Evolutionary conservation across 2,888 invertebrate genomes (phyloP).

Genomic region (Epirrhoe alternata): DNA sequence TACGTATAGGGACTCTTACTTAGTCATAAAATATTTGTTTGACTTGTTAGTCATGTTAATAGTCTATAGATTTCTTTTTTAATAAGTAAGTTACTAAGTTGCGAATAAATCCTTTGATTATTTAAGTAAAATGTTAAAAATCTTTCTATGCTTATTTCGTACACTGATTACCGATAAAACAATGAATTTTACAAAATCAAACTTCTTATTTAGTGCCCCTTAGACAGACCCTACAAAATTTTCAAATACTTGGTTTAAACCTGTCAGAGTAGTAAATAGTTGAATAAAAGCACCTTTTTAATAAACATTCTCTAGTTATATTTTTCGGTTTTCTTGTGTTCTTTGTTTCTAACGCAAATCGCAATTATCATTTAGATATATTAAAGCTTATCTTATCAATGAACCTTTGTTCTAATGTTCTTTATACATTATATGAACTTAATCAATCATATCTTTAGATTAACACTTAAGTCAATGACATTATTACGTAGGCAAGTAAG

Average conservation of each 20-base stretch:
- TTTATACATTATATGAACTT: conserved; percentile 6
- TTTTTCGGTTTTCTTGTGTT: background rate
- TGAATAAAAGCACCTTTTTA: background rate
- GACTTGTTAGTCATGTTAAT: too few species aligned
- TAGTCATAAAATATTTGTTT: background rate
- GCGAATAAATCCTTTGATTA: too few species aligned
- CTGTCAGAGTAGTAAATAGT: too few species aligned
- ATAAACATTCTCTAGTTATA: background rate
- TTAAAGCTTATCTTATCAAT: conserved; percentile 15
- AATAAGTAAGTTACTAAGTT: too few species aligned
- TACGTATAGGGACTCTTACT: background rate
- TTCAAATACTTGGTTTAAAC: too few species aligned
- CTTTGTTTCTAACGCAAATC: conserved; percentile 5
- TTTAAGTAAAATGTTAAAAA: too few species aligned
- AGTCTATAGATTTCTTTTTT: too few species aligned
- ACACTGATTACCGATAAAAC: too few species aligned
- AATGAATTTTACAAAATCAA: too few species aligned
- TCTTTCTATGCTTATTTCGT: too few species aligned
- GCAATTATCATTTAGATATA: conserved; percentile 4
- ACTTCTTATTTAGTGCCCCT: too few species aligned
- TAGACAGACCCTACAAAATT: too few species aligned
- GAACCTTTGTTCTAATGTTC: conserved; percentile 11
- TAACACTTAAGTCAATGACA: conserved; percentile 20
- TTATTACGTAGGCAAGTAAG: background rate
- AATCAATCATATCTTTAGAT: conserved; percentile 18